Evolutionary conservation across 2,888 invertebrate species (phyloP).

Genomic region (Temnothorax unifasciatus): DNA sequence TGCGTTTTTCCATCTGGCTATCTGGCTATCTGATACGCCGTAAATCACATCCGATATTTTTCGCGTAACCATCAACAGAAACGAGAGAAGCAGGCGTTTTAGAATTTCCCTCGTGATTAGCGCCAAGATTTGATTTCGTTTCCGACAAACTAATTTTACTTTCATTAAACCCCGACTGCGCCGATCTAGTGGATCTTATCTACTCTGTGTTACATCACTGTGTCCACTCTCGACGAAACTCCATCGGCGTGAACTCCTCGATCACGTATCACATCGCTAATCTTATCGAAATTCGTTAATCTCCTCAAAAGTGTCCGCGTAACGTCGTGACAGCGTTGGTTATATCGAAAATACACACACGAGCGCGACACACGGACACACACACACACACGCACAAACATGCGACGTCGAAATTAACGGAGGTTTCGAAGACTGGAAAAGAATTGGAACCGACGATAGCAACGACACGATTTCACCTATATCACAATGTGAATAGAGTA

Average conservation of each 20-base stretch:
- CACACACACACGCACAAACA: too few relatives aligned
- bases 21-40: background rate
- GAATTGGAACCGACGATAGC: background rate
- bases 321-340: background rate
- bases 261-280: constrained; percentile 76
- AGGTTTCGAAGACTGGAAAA: background rate
- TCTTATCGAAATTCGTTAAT: constrained; percentile 76
- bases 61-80: background rate
- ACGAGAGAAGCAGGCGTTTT: background rate
- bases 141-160: background rate
- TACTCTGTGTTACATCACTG: constrained; percentile 58
- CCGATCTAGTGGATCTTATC: constrained; percentile 45
- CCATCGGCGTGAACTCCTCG: constrained; percentile 66
- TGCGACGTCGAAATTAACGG: background rate
- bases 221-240: constrained; percentile 64
- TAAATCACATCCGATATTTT: background rate
- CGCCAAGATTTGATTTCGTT: background rate
- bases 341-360: background rate
- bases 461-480: background rate
- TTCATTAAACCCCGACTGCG: background rate
- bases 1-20: background rate
- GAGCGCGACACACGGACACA: background rate
- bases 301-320: constrained; percentile 58
- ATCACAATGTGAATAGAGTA: background rate
- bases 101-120: background rate